These are phyloP conservation scores for Drosophila neocordata DNA, from an alignment of 1,140 invertebrate genomes.

Conservation along the genomic window DNA sequence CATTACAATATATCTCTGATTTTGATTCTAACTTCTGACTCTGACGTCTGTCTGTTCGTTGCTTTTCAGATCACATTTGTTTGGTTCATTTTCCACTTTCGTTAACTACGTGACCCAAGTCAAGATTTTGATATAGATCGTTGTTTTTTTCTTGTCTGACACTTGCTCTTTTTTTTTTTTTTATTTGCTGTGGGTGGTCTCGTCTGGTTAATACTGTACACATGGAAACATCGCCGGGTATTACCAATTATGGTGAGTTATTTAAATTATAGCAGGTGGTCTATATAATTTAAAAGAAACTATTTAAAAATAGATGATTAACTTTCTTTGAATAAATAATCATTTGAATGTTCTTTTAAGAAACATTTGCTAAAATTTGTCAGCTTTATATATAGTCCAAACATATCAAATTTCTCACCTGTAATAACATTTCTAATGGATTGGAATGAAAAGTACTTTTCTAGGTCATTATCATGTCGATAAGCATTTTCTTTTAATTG, in stretches of 20 bases:
- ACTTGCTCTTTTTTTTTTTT: constrained; percentile 22
- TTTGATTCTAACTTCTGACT: constrained; percentile 24
- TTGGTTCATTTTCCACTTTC: constrained; percentile 58
- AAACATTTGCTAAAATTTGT: too few species aligned
- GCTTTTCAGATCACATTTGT: not conserved
- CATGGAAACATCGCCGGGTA: not conserved
- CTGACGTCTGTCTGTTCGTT: not conserved
- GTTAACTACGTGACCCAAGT: constrained; percentile 48
- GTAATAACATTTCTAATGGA: not conserved
- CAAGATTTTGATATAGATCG: constrained; percentile 35
- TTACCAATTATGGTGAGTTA: not conserved
- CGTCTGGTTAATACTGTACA: constrained; percentile 17
- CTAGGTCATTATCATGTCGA: not conserved
- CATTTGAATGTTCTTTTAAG: too few species aligned
- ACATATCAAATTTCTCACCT: not conserved
- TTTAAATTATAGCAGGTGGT: too few species aligned
- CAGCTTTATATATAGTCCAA: too few species aligned
- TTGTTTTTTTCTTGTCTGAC: constrained; percentile 29
- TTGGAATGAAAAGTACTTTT: too few species aligned
- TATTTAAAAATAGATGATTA: too few species aligned
- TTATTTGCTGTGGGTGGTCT: not conserved
- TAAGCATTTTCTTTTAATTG: too few species aligned
- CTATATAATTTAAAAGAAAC: too few species aligned
- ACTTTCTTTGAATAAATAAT: too few species aligned
- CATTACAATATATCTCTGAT: constrained; percentile 52